phyloP scores from a whole-genome alignment of 1,140 invertebrate genomes.

The Bemisia tabaci region DNA sequence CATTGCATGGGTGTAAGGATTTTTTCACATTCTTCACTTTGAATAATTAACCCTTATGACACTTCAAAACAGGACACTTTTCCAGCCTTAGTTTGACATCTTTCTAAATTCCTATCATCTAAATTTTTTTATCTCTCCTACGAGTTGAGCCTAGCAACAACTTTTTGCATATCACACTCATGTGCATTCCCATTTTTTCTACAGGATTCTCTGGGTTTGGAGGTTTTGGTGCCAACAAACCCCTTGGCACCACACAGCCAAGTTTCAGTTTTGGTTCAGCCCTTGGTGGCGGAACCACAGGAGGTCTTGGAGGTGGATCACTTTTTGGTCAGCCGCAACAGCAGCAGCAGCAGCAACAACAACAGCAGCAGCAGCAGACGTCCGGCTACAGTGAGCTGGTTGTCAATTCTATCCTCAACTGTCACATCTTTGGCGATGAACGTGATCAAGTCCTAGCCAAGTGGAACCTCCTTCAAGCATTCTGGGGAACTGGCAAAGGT shows the following conservation, averaged over 20 bases:
- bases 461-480: conserved; percentile 87
- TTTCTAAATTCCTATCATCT: too few relatives aligned
- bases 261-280: background rate
- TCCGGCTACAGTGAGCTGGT: conserved; percentile 44
- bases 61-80: too few relatives aligned
- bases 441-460: conserved; percentile 78
- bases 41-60: too few relatives aligned
- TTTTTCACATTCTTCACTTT: too few relatives aligned
- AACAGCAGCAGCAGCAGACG: conserved; percentile 19
- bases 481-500: conserved; percentile 74
- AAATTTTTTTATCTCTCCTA: too few relatives aligned
- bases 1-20: too few relatives aligned
- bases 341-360: conserved; percentile 17
- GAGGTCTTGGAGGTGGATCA: conserved; percentile 8
- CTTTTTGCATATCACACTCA: too few relatives aligned
- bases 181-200: too few relatives aligned
- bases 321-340: conserved; percentile 24
- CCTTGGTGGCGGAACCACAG: background rate
- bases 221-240: conserved; percentile 22
- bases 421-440: conserved; percentile 82
- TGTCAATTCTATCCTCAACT: conserved; percentile 64
- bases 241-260: conserved; percentile 6
- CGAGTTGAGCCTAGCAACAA: too few relatives aligned
- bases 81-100: too few relatives aligned
- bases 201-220: conserved; percentile 17